Conservation (phyloP, 2,888 invertebrate genomes). For the Stenurella melanura region DNA sequence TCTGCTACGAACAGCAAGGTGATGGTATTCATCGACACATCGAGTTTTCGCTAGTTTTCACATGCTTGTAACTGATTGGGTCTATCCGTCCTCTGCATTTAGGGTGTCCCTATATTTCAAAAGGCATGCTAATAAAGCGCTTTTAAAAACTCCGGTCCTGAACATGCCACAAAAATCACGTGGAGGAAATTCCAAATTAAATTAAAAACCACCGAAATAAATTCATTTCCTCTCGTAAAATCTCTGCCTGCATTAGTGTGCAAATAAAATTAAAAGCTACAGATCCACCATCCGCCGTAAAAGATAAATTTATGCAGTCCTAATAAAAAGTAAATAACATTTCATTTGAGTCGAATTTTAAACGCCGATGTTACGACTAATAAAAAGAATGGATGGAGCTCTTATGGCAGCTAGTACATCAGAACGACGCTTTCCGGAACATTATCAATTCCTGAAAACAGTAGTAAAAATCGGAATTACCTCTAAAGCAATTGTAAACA, state of each 20-base stretch:
- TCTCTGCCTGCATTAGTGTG: slow-evolving; percentile 6
- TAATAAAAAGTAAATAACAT: slow-evolving; percentile 23
- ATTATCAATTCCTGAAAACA: neutral
- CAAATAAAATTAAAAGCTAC: slow-evolving; percentile 20
- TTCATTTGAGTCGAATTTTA: slow-evolving; percentile 23
- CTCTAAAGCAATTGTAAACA: neutral
- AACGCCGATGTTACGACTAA: slow-evolving; percentile 17
- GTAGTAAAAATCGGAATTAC: neutral
- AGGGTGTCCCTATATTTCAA: no score
- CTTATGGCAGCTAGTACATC: neutral
- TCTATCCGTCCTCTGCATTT: no score
- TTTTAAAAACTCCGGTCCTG: neutral
- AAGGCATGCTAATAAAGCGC: no score
- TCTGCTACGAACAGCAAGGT: no score
- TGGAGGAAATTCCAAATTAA: neutral
- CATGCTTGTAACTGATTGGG: no score
- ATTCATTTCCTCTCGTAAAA: slow-evolving; percentile 14
- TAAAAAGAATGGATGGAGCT: slow-evolving; percentile 13
- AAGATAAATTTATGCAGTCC: slow-evolving; percentile 29
- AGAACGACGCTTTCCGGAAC: neutral
- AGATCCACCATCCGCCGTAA: slow-evolving; percentile 6
- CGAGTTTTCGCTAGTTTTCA: no score
- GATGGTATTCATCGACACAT: no score
- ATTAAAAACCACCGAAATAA: slow-evolving; percentile 10
- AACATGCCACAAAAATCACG: neutral